Conservation (phyloP, 2,888 invertebrate genomes). For the Drosophila prolongata region DNA sequence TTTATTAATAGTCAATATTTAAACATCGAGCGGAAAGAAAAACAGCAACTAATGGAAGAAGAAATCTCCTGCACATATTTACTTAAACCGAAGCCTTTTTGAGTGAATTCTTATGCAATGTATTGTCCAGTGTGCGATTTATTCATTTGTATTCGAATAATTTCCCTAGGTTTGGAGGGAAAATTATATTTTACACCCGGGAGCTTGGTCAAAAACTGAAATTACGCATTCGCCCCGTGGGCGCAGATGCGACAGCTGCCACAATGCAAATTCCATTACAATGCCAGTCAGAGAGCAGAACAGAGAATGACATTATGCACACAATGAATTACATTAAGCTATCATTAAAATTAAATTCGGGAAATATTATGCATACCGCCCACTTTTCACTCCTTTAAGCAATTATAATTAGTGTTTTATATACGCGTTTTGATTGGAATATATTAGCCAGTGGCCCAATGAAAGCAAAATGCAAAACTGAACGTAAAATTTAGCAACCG, state of each 20-base stretch:
- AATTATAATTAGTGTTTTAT: slow-evolving; percentile 41
- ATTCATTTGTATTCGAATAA: background rate
- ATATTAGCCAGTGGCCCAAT: background rate
- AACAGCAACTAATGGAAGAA: slow-evolving; percentile 11
- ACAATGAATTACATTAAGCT: slow-evolving; percentile 43
- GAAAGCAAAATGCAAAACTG: background rate
- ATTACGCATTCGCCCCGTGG: slow-evolving; percentile 50
- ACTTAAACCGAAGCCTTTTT: slow-evolving; percentile 2
- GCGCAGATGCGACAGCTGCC: slow-evolving; percentile 30
- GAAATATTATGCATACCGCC: slow-evolving; percentile 3
- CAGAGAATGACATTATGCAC: slow-evolving; percentile 42
- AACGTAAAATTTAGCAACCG: slow-evolving; percentile 3
- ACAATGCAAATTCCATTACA: slow-evolving; percentile 47
- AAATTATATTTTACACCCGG: background rate
- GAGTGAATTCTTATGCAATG: background rate
- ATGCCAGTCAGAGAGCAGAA: slow-evolving; percentile 5
- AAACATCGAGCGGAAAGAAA: slow-evolving; percentile 5
- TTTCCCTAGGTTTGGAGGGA: background rate
- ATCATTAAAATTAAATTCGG: slow-evolving; percentile 43
- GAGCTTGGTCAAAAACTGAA: slow-evolving; percentile 12
- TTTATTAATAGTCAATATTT: slow-evolving; percentile 62
- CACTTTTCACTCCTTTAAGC: slow-evolving; percentile 18
- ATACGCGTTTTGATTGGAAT: slow-evolving; percentile 25
- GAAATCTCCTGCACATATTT: background rate
- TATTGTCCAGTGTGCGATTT: background rate